Evolutionary conservation across 2,113 vertebrate species (phyloP).

Genomic region (Pterophyllum scalare): DNA sequence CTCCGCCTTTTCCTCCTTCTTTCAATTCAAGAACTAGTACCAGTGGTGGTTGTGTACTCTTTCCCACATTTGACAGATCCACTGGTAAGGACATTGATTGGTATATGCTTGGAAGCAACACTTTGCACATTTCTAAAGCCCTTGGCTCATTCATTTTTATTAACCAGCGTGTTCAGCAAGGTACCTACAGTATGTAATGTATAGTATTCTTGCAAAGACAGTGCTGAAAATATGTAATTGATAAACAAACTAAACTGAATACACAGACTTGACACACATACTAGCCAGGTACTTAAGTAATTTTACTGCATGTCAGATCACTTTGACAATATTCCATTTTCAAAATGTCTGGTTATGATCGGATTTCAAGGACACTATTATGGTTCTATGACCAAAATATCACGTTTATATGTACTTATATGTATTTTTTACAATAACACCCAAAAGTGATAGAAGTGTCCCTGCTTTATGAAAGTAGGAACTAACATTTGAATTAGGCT

Average conservation of each 20-base stretch:
- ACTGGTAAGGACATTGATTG: not conserved
- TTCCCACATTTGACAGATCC: not conserved
- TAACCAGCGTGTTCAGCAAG: not conserved
- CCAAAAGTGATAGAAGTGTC: too few relatives aligned
- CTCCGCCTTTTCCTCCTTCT: not conserved
- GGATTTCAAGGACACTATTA: too few relatives aligned
- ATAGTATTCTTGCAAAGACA: not conserved
- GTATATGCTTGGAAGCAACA: not conserved
- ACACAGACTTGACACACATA: not conserved
- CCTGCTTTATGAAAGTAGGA: too few relatives aligned
- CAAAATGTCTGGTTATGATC: too few relatives aligned
- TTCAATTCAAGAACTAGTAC: not conserved
- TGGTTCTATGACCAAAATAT: too few relatives aligned
- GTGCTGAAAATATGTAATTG: not conserved
- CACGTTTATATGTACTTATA: too few relatives aligned
- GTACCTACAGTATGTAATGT: not conserved
- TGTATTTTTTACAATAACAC: too few relatives aligned
- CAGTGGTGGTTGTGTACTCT: constrained; percentile 2
- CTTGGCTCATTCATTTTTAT: not conserved
- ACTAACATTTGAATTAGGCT: too few relatives aligned
- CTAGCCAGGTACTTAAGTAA: not conserved
- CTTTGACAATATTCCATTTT: too few relatives aligned
- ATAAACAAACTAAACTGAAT: not conserved
- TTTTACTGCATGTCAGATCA: not conserved
- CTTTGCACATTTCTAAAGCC: not conserved